Percentiles rank a stretch among this genome's conserved stretches.
Evolutionary conservation across 2,888 invertebrate genomes (phyloP).

Genomic region (Orchesellides sinensis): DNA sequence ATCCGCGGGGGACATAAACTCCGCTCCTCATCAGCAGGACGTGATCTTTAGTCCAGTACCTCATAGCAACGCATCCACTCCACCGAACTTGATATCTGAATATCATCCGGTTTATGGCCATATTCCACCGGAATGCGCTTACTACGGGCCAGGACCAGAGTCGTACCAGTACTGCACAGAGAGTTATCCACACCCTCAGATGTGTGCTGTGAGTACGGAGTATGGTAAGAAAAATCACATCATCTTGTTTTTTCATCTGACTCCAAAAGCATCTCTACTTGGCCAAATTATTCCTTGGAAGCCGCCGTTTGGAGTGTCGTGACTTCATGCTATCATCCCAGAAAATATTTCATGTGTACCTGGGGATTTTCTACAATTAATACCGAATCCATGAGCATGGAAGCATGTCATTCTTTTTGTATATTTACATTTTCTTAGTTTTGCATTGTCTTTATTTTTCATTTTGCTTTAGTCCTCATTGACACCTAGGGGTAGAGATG

Average conservation of each 20-base stretch:
- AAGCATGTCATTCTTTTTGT: too few relatives aligned
- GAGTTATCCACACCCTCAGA: conserved; percentile 78
- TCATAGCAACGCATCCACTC: conserved; percentile 72
- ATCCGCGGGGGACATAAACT: conserved; percentile 74
- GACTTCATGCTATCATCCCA: not conserved
- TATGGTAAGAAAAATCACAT: conserved; percentile 81
- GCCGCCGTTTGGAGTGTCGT: not conserved
- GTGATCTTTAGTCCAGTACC: conserved; percentile 74
- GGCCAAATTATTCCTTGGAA: not conserved
- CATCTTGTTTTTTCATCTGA: conserved; percentile 30
- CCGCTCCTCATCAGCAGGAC: conserved; percentile 72
- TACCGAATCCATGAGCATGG: too few relatives aligned
- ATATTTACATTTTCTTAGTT: too few relatives aligned
- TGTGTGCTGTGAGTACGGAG: conserved; percentile 86
- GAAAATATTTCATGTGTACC: too few relatives aligned
- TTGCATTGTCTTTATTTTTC: too few relatives aligned
- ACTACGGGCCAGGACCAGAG: conserved; percentile 73
- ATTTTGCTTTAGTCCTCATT: too few relatives aligned
- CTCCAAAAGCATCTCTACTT: conserved; percentile 18
- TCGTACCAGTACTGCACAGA: conserved; percentile 73
- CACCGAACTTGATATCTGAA: conserved; percentile 74
- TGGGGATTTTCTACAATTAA: too few relatives aligned
- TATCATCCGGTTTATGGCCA: conserved; percentile 74
- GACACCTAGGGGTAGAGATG: too few relatives aligned
- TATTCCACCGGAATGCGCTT: conserved; percentile 73